Conservation (phyloP, 2,797 vertebrate species). For the Hemitrygon akajei region DNA sequence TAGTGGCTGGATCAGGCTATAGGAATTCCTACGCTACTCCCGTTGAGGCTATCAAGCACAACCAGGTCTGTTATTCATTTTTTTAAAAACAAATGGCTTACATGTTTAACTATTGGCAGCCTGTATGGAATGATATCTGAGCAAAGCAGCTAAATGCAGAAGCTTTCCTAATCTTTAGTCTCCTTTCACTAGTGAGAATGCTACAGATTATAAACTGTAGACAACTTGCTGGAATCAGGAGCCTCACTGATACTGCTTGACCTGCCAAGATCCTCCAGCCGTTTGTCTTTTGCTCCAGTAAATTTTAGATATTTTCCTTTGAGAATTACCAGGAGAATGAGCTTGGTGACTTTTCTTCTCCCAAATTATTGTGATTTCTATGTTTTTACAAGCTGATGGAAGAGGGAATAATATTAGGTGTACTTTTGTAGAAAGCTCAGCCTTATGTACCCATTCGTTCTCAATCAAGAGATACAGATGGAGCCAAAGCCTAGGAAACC, state of each 20-base stretch:
- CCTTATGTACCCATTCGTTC: neutral
- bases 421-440: neutral
- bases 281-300: no score
- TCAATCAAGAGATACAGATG: neutral
- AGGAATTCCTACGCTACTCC: slow-evolving; percentile 89
- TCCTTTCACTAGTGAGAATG: neutral
- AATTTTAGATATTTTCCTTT: neutral
- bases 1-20: slow-evolving; percentile 51
- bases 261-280: no score
- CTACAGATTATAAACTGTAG: neutral
- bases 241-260: no score
- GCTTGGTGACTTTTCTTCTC: neutral
- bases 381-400: neutral
- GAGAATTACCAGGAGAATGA: neutral
- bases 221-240: no score
- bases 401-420: neutral
- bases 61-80: slow-evolving; percentile 69
- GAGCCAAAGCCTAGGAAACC: neutral
- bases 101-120: neutral
- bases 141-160: neutral
- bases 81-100: neutral
- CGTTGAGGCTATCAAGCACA: slow-evolving; percentile 89
- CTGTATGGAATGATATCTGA: neutral
- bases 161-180: neutral
- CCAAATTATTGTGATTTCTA: neutral